Evolutionary conservation across 1,140 invertebrate genomes (phyloP).

Genomic region (Sminthurides bifidus): DNA sequence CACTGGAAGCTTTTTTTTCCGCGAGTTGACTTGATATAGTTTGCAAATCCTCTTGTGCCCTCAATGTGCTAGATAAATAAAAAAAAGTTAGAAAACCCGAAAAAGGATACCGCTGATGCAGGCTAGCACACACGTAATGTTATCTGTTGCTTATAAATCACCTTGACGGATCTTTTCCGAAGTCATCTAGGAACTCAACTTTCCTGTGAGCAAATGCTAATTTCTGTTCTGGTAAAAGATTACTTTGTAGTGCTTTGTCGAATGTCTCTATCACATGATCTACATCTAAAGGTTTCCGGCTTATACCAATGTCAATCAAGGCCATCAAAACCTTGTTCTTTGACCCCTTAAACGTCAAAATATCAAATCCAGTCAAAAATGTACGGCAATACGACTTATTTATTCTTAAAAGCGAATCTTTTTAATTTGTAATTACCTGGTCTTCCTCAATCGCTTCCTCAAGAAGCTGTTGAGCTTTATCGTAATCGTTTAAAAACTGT

Average conservation of each 20-base stretch:
- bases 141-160: slow-evolving; percentile 36
- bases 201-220: slow-evolving; percentile 78
- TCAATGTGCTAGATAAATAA: slow-evolving; percentile 39
- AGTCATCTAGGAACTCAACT: slow-evolving; percentile 72
- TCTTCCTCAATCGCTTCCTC: slow-evolving; percentile 43
- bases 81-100: too few relatives aligned
- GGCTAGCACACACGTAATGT: too few relatives aligned
- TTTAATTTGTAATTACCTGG: slow-evolving; percentile 41
- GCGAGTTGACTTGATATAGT: slow-evolving; percentile 45
- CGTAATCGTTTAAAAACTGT: slow-evolving; percentile 46
- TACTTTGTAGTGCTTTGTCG: slow-evolving; percentile 55
- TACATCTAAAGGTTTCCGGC: slow-evolving; percentile 53
- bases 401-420: too few relatives aligned
- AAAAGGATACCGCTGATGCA: too few relatives aligned
- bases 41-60: slow-evolving; percentile 53
- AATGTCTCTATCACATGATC: slow-evolving; percentile 60
- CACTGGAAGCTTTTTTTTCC: slow-evolving; percentile 41
- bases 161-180: slow-evolving; percentile 49
- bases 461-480: slow-evolving; percentile 44
- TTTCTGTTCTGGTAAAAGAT: slow-evolving; percentile 61
- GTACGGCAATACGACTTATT: too few relatives aligned
- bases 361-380: not conserved
- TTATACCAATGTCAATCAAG: slow-evolving; percentile 75
- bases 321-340: slow-evolving; percentile 31
- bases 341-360: slow-evolving; percentile 15